phyloP scores from a whole-genome alignment of 2,888 invertebrate genomes.

The Unio delphinus region DNA sequence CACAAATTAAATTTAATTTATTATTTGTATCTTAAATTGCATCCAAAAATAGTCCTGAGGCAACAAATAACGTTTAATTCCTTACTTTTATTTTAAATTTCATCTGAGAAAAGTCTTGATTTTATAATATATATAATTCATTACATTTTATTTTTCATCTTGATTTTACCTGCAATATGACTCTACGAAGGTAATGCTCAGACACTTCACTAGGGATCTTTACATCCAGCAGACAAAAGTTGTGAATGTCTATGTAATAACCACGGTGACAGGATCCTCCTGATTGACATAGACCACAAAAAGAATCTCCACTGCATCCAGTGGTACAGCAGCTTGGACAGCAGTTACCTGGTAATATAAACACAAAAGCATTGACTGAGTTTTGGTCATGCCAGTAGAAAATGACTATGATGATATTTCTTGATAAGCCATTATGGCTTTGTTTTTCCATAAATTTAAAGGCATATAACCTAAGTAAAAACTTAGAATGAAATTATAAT shows the following conservation, averaged over 20 bases:
- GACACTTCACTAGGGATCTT: constrained; percentile 48
- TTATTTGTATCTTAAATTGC: no score
- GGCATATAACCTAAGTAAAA: no score
- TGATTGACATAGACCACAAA: constrained; percentile 28
- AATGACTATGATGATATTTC: not conserved
- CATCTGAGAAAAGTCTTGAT: no score
- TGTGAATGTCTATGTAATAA: constrained; percentile 45
- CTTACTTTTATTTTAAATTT: no score
- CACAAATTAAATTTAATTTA: no score
- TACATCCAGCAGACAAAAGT: constrained; percentile 51
- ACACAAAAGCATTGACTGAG: not conserved
- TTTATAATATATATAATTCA: no score
- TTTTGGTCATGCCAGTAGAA: not conserved
- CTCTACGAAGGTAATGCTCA: constrained; percentile 35
- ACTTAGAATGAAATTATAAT: no score
- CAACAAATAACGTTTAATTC: no score
- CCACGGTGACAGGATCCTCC: constrained; percentile 26
- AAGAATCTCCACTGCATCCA: constrained; percentile 35
- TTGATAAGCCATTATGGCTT: not conserved
- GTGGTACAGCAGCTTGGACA: constrained; percentile 43
- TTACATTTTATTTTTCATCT: no score
- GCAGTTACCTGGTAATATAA: constrained; percentile 35
- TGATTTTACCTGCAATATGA: constrained; percentile 36
- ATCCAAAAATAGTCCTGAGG: no score
- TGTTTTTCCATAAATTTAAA: no score